Percentiles rank a stretch among this genome's conserved stretches.
phyloP scores from a whole-genome alignment of 2,113 vertebrate genomes.

The Chiloscyllium plagiosum region DNA sequence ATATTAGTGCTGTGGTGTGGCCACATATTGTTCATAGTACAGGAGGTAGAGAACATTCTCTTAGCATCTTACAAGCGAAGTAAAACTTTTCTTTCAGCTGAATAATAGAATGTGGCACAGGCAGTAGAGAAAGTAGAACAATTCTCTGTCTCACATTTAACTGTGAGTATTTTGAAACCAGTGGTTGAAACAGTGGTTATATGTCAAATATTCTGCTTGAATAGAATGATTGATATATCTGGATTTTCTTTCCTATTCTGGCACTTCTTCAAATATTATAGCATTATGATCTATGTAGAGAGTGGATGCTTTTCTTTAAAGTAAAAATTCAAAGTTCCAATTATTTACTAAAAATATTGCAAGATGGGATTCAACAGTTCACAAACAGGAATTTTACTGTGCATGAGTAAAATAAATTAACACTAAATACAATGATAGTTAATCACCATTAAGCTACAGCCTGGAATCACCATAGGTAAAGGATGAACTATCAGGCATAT shows the following conservation, averaged over 20 bases:
- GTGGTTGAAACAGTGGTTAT: neutral
- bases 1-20: neutral
- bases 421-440: too few relatives aligned
- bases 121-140: neutral
- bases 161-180: neutral
- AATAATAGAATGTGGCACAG: neutral
- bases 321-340: too few relatives aligned
- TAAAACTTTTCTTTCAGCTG: neutral
- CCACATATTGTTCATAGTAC: neutral
- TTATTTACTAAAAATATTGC: too few relatives aligned
- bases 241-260: neutral
- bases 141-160: neutral
- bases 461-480: too few relatives aligned
- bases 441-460: too few relatives aligned
- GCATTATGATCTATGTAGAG: neutral
- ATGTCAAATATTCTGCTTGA: neutral
- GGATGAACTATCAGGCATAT: too few relatives aligned
- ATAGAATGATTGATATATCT: neutral
- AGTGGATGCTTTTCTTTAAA: neutral
- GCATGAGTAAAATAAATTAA: too few relatives aligned
- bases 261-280: neutral
- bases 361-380: too few relatives aligned
- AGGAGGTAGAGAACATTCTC: neutral
- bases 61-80: neutral
- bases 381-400: too few relatives aligned